Percentiles rank a stretch among this genome's conserved stretches.
Conservation (phyloP, 2,113 vertebrate species). For the Cichladusa arquata region DNA sequence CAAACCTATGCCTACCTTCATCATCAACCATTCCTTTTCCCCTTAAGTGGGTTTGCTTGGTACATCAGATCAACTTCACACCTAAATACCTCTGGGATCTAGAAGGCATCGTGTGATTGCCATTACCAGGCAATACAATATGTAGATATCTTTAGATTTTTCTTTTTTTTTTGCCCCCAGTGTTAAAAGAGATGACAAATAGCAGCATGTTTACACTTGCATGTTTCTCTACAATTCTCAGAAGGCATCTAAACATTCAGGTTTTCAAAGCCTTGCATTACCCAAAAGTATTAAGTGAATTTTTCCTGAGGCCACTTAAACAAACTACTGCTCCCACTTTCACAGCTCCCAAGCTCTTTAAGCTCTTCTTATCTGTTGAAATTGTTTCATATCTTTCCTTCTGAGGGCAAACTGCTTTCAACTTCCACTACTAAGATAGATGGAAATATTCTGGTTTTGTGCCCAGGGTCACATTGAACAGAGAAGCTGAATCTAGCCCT, state of each 20-base stretch:
- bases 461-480: background rate
- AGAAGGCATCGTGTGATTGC: background rate
- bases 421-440: background rate
- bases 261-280: slow-evolving; percentile 59
- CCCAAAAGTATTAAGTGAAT: slow-evolving; percentile 47
- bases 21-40: background rate
- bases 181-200: slow-evolving; percentile 13
- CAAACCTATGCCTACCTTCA: background rate
- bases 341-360: background rate
- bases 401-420: background rate
- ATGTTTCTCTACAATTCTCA: background rate
- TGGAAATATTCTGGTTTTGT: background rate
- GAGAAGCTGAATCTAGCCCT: background rate
- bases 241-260: slow-evolving; percentile 56
- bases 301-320: slow-evolving; percentile 57
- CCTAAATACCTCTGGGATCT: background rate
- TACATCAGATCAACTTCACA: background rate
- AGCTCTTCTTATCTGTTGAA: slow-evolving; percentile 8
- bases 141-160: background rate
- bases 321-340: slow-evolving; percentile 47
- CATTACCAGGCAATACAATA: background rate
- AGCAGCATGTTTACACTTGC: slow-evolving; percentile 49
- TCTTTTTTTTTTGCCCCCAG: rapidly evolving
- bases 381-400: background rate
- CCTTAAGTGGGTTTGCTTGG: background rate